Base-by-base conservation (phyloP, 1,140 invertebrate genomes). In the Drosophila truncata region DNA sequence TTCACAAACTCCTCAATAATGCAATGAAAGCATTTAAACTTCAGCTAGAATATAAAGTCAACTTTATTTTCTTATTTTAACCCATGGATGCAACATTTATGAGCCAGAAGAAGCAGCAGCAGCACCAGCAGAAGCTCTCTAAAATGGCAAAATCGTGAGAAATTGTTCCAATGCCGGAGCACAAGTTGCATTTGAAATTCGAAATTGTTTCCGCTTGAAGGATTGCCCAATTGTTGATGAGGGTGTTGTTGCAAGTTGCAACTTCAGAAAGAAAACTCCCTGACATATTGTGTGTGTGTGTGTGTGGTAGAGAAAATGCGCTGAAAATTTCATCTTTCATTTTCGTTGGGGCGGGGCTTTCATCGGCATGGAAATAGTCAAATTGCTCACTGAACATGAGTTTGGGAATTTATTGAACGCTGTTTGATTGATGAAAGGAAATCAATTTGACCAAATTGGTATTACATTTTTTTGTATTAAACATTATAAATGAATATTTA, bases 1-100 rank as follows among this genome's bases (percentile, higher is more conserved):
- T 46, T 57, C 58, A 60, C 59, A 47, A 77, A 64, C 83, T 83
- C 33, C 60, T 88, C 85, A 87, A 87, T 87, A 87, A 87, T 87
- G 84, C 84, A 87, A 87, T 71, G 69, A 88, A 88, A 88, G 87
- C 84, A 87, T 88, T 87, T 70, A 78, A 73, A 84, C 55, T 77
- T 67, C 58, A 57, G 59, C 55, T 49, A 27, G 49, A 44, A 42
- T 47, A 64, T 54, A 66, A 69, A 78, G 50, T 58, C 75, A 80
- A 73, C 65, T 79, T 58, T 61, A 63, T 80, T 63, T 59, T 49
- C 49, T 71, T 64, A 72, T 78, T 60, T 59, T 31, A 37, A 23
- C 4, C 20, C 31, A 23, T 70, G 35, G 84, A 74, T 87, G 84
- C 69, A 84, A 78, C 82, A 87, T 88, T 88, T 87, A 87, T 87